These are phyloP conservation scores for Neosilurus hyrtlii DNA, from an alignment of 2,797 vertebrate species.

Conservation along the genomic window DNA sequence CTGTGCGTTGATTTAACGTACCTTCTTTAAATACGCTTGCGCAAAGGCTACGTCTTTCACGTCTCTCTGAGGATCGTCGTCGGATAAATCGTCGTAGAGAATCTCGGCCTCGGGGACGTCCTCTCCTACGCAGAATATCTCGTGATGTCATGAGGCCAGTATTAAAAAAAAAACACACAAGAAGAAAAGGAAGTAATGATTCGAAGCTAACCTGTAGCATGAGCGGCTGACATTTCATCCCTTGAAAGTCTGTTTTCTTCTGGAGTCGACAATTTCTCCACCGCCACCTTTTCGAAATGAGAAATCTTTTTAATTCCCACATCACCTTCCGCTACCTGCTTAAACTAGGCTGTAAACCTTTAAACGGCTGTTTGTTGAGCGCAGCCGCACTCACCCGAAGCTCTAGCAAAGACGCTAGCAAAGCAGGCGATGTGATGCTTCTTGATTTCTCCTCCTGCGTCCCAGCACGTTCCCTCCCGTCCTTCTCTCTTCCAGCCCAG, in stretches of 20 bases:
- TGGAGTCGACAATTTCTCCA: slow-evolving; percentile 74
- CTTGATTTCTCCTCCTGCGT: not conserved
- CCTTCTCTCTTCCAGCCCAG: not conserved
- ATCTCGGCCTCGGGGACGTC: not conserved
- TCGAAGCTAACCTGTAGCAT: slow-evolving; percentile 29
- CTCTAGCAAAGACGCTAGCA: slow-evolving; percentile 65
- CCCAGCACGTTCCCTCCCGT: not conserved
- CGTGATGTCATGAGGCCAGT: not conserved
- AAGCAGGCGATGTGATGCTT: not conserved
- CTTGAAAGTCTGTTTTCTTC: slow-evolving; percentile 4
- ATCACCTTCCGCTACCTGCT: not conserved
- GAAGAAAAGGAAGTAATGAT: not conserved
- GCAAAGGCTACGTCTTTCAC: slow-evolving; percentile 83
- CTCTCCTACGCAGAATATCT: not conserved
- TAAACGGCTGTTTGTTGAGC: not conserved
- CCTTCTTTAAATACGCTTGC: slow-evolving; percentile 78
- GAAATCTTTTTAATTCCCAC: not conserved
- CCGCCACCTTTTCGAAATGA: slow-evolving; percentile 71
- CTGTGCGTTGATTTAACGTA: not conserved
- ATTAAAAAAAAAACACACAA: not conserved
- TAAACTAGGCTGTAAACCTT: not conserved
- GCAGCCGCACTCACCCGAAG: slow-evolving; percentile 71
- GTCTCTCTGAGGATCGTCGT: slow-evolving; percentile 74
- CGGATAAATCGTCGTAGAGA: slow-evolving; percentile 8
- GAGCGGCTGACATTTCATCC: not conserved